Conservation (phyloP, 2,113 vertebrate species). For the Eptesicus fuscus region DNA sequence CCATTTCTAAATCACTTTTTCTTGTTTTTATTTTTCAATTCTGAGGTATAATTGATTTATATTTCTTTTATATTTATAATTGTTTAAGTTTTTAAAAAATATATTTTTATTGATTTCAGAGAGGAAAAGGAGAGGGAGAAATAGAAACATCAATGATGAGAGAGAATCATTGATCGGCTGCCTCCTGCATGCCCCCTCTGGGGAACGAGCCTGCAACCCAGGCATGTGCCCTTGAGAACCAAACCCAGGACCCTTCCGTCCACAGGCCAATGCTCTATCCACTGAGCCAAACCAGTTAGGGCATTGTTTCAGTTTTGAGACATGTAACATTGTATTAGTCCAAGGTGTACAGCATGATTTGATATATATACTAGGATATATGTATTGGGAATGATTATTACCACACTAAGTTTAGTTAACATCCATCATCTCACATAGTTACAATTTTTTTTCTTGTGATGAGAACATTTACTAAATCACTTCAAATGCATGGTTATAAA, state of each 20-base stretch:
- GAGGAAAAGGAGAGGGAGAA: too few species aligned
- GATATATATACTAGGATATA: neutral
- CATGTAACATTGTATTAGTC: neutral
- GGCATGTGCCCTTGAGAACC: too few species aligned
- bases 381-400: neutral
- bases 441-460: neutral
- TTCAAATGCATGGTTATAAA: constrained; percentile 3
- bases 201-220: too few species aligned
- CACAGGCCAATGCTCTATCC: neutral
- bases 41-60: neutral
- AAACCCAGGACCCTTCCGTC: too few species aligned
- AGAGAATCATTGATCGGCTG: too few species aligned
- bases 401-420: neutral
- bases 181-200: too few species aligned
- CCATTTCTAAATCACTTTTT: neutral
- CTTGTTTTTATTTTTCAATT: neutral
- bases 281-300: neutral
- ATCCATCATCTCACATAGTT: neutral
- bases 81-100: neutral
- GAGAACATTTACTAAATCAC: neutral
- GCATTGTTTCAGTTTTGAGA: neutral
- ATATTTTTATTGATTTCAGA: too few species aligned
- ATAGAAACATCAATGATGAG: too few species aligned
- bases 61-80: neutral
- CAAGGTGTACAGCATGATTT: neutral